Evolutionary conservation across 2,113 vertebrate species (phyloP).

Genomic region (Oreochromis tanganicae): DNA sequence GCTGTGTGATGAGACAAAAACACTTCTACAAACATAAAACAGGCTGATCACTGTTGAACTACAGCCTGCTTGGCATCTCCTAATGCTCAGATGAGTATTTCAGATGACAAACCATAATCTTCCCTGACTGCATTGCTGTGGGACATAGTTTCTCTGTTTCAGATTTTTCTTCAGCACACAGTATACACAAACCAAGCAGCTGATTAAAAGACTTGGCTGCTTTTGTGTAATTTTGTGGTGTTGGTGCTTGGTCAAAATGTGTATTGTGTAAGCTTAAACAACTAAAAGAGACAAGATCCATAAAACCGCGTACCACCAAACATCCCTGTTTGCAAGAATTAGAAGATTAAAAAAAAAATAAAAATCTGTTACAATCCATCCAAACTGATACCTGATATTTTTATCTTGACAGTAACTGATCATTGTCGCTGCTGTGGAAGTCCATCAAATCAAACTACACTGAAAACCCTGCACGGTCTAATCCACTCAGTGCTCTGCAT

Average conservation of each 20-base stretch:
- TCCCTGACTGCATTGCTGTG: background rate
- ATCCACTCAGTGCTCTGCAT: background rate
- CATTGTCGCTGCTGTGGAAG: constrained; percentile 9
- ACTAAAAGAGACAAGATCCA: background rate
- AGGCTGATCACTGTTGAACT: background rate
- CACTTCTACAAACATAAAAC: background rate
- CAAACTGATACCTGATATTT: constrained; percentile 2
- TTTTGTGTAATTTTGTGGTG: background rate
- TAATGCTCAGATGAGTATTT: background rate
- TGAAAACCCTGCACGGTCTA: background rate
- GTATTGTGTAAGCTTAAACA: background rate
- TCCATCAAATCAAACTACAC: background rate
- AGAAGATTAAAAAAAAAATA: background rate
- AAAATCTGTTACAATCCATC: background rate
- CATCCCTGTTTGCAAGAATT: background rate
- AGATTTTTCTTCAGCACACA: background rate
- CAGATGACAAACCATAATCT: background rate
- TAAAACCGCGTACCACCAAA: background rate
- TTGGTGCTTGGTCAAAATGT: background rate
- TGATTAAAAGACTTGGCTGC: background rate
- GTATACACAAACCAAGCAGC: background rate
- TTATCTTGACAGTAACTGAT: constrained; percentile 31
- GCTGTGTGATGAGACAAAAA: background rate
- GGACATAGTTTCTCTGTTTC: background rate
- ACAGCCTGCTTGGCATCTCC: background rate